Base-by-base conservation (phyloP, 2,888 invertebrate species). In the Oxystoma pomonae region DNA sequence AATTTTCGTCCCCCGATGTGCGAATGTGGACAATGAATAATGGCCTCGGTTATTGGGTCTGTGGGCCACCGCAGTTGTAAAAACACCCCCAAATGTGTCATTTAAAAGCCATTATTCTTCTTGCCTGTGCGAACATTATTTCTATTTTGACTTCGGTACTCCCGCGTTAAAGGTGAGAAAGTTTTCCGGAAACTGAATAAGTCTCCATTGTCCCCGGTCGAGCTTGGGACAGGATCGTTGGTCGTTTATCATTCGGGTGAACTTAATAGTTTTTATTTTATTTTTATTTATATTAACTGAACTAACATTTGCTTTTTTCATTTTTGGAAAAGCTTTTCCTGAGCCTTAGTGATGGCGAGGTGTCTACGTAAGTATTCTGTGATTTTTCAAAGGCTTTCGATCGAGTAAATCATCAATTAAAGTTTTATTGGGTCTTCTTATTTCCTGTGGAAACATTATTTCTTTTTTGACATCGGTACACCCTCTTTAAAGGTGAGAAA, bases 1-100 rank as follows among this genome's bases (percentile, higher is more conserved):
- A n/a, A n/a, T n/a, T n/a, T n/a, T n/a, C n/a, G n/a, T n/a, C n/a
- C n/a, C n/a, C n/a, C n/a, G 12, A 35, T 35, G 35, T 35, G 35
- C 35, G 35, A 35, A 35, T 35, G 35, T 35, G 35, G 35, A 35
- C 35, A 35, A 35, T 35, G 35, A 35, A 35, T 35, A 35, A 35
- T 35, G 59, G 59, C 56, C 56, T 35, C 49, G 57, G 62, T 65
- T 63, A 62, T 57, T 62, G 65, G 65, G 63, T 65, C 65, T 67
- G 63, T 65, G 68, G 70, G 69, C 69, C 70, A 69, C 70, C 68
- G 53, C 69, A 68, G 70, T 69, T 68, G 68, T 68, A 65, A 67
- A 67, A 71, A 69, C 70, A 67, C 65, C 65, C 69, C 64, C 63
- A 61, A 69, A 67, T 67, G 63, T 68, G 66, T 57, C 65, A 69